Evolutionary conservation across 2,113 vertebrate species (phyloP).

Genomic region (Dendrocopos noguchii): DNA sequence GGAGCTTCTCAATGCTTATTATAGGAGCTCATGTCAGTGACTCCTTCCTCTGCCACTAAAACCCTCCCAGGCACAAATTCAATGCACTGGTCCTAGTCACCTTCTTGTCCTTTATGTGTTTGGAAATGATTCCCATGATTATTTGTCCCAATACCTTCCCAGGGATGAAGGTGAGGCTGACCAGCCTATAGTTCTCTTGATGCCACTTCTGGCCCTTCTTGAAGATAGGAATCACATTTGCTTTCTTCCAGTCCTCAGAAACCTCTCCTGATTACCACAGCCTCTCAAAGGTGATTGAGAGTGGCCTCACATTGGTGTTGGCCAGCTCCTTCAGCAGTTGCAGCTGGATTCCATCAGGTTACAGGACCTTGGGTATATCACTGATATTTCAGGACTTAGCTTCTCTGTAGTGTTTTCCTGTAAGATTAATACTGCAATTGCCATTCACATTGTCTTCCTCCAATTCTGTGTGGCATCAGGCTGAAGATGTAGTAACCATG

Average conservation of each 20-base stretch:
- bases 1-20: neutral
- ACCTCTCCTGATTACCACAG: neutral
- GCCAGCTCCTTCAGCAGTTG: neutral
- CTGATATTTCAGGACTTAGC: neutral
- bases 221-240: neutral
- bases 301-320: neutral
- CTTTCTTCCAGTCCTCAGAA: neutral
- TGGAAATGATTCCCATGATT: neutral
- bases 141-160: neutral
- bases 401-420: constrained; percentile 33
- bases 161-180: neutral
- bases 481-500: neutral
- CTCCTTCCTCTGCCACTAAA: neutral
- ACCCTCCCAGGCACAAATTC: neutral
- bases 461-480: neutral
- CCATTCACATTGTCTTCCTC: neutral
- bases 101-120: neutral
- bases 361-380: neutral
- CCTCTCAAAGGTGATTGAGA: neutral
- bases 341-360: neutral
- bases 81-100: neutral
- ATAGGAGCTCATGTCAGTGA: neutral
- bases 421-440: neutral
- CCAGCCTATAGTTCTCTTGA: neutral
- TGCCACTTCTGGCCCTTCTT: neutral